A percentile compares a stretch with the other conserved stretches of the same genome.
Conservation (phyloP, 2,888 invertebrate genomes). For the Nemotelus pantherinus region DNA sequence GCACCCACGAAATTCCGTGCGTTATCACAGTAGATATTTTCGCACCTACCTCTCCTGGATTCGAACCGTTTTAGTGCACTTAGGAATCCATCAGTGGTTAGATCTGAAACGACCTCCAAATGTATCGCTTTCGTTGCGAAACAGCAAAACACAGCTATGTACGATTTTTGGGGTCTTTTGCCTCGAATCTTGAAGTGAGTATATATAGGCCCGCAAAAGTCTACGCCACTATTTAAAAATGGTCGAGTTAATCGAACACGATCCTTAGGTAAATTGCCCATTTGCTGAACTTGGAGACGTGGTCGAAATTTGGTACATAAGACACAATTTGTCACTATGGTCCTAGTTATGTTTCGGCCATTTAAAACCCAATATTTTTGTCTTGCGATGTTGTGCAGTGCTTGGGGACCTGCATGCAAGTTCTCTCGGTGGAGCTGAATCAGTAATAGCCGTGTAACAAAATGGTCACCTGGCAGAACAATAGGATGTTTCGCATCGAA, state of each 20-base stretch:
- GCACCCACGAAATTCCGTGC: constrained; percentile 15
- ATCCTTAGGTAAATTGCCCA: constrained; percentile 54
- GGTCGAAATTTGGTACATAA: constrained; percentile 48
- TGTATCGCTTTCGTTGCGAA: no score
- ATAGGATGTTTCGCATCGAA: constrained; percentile 53
- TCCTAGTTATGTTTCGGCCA: constrained; percentile 47
- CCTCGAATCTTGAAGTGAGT: no score
- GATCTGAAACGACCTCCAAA: no score
- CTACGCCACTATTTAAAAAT: no score
- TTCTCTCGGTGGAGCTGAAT: constrained; percentile 37
- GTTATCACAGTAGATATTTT: no score
- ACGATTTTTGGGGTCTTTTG: no score
- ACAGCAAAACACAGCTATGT: no score
- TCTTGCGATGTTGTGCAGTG: constrained; percentile 45
- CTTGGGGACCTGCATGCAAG: constrained; percentile 33
- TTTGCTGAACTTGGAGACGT: constrained; percentile 50
- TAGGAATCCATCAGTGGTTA: no score
- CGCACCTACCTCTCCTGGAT: no score
- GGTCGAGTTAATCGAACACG: constrained; percentile 44
- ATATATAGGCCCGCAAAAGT: no score
- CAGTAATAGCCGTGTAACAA: constrained; percentile 43
- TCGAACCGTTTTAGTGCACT: no score
- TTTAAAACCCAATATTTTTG: constrained; percentile 53
- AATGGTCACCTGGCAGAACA: constrained; percentile 52
- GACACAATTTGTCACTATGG: constrained; percentile 49